Evolutionary conservation across 2,888 invertebrate species (phyloP).

Genomic region (Pristionchus japonicus): DNA sequence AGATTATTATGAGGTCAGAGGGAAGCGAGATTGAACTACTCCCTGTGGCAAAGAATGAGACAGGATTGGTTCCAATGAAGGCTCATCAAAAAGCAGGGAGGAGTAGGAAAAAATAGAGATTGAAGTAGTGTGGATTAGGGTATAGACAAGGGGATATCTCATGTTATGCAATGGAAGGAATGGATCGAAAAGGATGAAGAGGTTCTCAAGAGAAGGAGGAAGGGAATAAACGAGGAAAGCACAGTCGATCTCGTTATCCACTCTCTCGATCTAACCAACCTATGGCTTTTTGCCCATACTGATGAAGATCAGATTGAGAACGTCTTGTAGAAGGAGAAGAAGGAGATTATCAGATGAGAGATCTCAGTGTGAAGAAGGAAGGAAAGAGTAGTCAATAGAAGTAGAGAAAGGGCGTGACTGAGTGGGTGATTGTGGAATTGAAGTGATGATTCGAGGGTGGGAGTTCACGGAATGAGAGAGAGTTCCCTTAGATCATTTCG

Average conservation of each 20-base stretch:
- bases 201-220: background rate
- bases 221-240: conserved; percentile 14
- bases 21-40: background rate
- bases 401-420: background rate
- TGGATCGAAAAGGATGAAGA: background rate
- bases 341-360: background rate
- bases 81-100: background rate
- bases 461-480: background rate
- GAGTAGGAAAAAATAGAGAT: background rate
- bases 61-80: background rate
- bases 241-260: background rate
- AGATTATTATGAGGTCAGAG: conserved; percentile 28
- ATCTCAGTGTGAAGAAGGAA: background rate
- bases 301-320: background rate
- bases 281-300: background rate
- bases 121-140: background rate
- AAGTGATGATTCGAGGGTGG: background rate
- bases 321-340: background rate
- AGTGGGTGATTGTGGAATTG: background rate
- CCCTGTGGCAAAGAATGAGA: background rate
- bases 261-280: background rate
- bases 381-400: background rate
- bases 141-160: background rate
- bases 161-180: background rate
- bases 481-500: background rate